Conservation (phyloP, 2,113 vertebrate species). For the Cololabis saira region DNA sequence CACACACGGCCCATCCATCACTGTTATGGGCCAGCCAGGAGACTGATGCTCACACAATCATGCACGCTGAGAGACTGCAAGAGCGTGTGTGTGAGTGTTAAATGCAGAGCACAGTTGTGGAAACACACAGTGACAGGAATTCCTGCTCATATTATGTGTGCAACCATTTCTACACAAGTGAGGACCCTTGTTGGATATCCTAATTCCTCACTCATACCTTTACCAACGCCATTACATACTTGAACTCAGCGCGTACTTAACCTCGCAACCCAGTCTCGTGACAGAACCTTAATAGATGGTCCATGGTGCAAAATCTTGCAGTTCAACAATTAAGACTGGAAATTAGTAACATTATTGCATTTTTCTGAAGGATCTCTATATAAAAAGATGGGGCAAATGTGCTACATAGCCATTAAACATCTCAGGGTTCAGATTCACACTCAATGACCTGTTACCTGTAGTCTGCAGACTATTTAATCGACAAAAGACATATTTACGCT, state of each 20-base stretch:
- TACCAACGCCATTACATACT: neutral
- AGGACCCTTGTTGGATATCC: slow-evolving; percentile 12
- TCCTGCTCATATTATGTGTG: slow-evolving; percentile 31
- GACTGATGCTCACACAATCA: slow-evolving; percentile 77
- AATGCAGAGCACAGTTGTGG: slow-evolving; percentile 40
- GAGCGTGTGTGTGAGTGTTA: slow-evolving; percentile 18
- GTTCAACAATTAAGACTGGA: too few relatives aligned
- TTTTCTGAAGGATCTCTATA: too few relatives aligned
- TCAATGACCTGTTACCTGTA: too few relatives aligned
- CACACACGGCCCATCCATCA: slow-evolving; percentile 96
- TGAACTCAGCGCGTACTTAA: neutral
- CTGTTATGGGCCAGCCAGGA: slow-evolving; percentile 87
- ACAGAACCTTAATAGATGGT: too few relatives aligned
- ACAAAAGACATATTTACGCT: too few relatives aligned
- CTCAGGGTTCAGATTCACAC: too few relatives aligned
- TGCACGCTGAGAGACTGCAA: slow-evolving; percentile 3
- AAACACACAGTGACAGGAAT: slow-evolving; percentile 51
- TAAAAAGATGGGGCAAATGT: too few relatives aligned
- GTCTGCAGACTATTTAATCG: too few relatives aligned
- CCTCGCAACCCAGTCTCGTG: neutral
- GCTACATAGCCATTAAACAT: too few relatives aligned
- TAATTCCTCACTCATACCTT: neutral
- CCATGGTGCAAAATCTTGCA: too few relatives aligned
- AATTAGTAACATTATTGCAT: too few relatives aligned
- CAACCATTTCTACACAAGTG: slow-evolving; percentile 15